A percentile compares a stretch with the other conserved stretches of the same genome.
Conservation (phyloP, 35 echinoderm and acorn worm species). For the Lytechinus pictus region DNA sequence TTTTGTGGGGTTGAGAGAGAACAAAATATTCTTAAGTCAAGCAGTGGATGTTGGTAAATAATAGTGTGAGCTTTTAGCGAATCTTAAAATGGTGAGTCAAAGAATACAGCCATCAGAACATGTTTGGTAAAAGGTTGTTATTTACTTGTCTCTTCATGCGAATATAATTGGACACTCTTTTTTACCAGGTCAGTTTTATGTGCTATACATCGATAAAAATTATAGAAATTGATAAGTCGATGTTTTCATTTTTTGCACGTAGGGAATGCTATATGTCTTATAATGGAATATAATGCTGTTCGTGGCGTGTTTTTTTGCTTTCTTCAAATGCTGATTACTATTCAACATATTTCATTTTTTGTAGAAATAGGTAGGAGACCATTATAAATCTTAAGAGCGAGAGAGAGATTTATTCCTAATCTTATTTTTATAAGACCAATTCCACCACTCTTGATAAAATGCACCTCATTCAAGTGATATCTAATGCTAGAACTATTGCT, state of each 20-base stretch:
- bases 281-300: neutral
- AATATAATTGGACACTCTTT: neutral
- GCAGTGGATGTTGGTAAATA: neutral
- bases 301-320: neutral
- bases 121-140: neutral
- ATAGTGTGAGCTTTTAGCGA: constrained; percentile 11
- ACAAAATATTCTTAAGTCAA: neutral
- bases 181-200: neutral
- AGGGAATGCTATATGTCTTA: no score
- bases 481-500: no score
- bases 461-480: no score
- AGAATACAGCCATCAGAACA: neutral
- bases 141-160: constrained; percentile 1
- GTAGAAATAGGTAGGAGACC: neutral
- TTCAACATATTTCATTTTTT: neutral
- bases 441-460: no score
- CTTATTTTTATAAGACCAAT: no score
- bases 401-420: no score
- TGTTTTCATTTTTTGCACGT: neutral
- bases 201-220: neutral
- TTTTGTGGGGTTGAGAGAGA: neutral
- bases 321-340: neutral
- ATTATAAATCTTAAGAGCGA: neutral
- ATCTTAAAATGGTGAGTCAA: neutral
- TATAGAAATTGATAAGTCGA: neutral